Evolutionary conservation across 2,113 vertebrate species (phyloP), one percentile per base, ranked within the genome.

Genomic region (Porphyrio hochstetteri): DNA sequence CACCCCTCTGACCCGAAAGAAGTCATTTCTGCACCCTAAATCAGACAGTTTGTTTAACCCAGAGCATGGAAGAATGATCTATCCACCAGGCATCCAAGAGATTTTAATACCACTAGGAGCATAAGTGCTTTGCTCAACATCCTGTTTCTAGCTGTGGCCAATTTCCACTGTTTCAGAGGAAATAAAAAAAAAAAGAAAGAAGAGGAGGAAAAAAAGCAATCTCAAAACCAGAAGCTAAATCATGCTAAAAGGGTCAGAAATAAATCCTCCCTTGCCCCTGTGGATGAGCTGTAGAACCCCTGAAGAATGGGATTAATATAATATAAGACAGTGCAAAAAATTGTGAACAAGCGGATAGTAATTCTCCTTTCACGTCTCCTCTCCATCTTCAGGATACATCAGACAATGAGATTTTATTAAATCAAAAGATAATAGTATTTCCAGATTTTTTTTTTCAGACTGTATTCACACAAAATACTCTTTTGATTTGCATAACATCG

Each of bases 71-170:
- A 27, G 40, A 75, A 70, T 93, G 92, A 95, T 95, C 81, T 86
- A 70, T 89, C 88, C 40, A 69, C 52, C 94, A 92, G 92, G 44
- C 88, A 70, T 79, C 77, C 81, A 56, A 59, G 68, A 64, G 85
- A 35, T 79, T 86, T 86, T 89, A 75, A 86, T 86, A 80, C 56
- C 85, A 79, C 50, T 18, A 89, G 85, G 81, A 92, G 52, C 71
- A 70, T 27, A 61, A 86, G 56, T 79, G 88, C 85, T 95, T 74
- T 75, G 77, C 71, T 93, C 85, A 82, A 75, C 92, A 92, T 95
- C 88, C 92, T 92, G 85, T 93, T 65, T 52, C 67, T 33, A 38
- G 56, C 67, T 60, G 77, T 35, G 88, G 88, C 85, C 44, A 75
- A 86, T 89, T 89, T 82, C 67, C 44, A 86, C 76, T 46, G 28